Percentiles rank a stretch among this genome's conserved stretches.
phyloP scores from a whole-genome alignment of 92 coral and sea anemone genomes.

The Zoanthus sociatus region DNA sequence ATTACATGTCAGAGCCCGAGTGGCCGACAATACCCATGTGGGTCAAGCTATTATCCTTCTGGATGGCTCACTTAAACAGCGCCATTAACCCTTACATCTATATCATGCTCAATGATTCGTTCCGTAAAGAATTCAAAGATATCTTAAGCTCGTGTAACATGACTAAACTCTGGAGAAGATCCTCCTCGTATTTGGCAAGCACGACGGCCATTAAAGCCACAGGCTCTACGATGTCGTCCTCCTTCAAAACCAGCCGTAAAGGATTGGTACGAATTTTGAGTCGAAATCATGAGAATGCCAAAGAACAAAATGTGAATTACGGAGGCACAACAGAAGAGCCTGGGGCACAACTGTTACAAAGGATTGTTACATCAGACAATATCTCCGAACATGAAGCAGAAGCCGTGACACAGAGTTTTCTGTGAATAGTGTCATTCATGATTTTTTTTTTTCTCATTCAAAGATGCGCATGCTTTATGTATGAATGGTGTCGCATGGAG shows the following conservation, averaged over 20 bases:
- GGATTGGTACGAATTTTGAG: neutral
- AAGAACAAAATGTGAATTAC: conserved; percentile 2
- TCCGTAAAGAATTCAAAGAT: conserved; percentile 49
- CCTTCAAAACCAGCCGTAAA: conserved; percentile 1
- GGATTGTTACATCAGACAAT: conserved; percentile 15
- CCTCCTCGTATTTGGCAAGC: conserved; percentile 18
- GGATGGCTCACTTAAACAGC: conserved; percentile 57
- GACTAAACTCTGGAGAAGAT: conserved; percentile 31
- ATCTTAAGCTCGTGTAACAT: conserved; percentile 14
- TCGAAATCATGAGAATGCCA: conserved; percentile 30
- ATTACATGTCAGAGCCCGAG: conserved; percentile 28
- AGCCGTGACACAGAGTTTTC: conserved; percentile 20
- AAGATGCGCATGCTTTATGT: no score
- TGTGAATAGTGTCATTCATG: neutral
- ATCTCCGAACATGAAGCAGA: neutral
- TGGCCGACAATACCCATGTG: neutral
- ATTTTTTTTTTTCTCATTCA: no score
- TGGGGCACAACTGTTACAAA: conserved; percentile 21
- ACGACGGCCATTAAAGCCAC: conserved; percentile 26
- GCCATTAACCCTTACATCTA: conserved; percentile 57
- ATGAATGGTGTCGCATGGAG: no score
- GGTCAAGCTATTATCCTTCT: conserved; percentile 19
- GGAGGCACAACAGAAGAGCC: conserved; percentile 39
- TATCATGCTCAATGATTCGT: conserved; percentile 43
- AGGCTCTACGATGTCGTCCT: conserved; percentile 10